A percentile compares a stretch with the other conserved stretches of the same genome.
Conservation (phyloP, 2,113 vertebrate species). For the Ailuropoda melanoleuca region DNA sequence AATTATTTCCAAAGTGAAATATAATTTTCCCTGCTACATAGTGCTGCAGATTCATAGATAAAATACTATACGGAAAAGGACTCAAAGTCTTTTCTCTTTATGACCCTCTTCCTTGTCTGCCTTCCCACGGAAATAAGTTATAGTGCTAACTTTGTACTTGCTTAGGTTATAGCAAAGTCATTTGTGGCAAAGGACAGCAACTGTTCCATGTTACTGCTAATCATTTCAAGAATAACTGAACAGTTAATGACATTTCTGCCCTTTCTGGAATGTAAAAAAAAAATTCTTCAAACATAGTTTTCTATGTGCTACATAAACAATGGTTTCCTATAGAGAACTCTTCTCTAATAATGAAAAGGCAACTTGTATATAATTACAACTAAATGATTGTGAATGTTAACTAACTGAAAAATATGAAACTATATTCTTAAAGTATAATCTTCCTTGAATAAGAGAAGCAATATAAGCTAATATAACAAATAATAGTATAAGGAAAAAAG, state of each 20-base stretch:
- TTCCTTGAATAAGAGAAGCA: background rate
- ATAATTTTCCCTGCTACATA: background rate
- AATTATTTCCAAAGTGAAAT: constrained; percentile 22
- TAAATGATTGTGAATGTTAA: background rate
- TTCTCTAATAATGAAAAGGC: background rate
- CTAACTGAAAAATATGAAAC: background rate
- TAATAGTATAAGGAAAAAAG: background rate
- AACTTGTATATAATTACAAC: background rate
- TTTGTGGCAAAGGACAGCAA: background rate
- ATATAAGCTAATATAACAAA: background rate
- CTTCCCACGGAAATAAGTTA: background rate
- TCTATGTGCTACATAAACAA: background rate
- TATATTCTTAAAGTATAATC: constrained; percentile 5
- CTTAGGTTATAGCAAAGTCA: background rate
- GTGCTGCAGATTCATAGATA: background rate
- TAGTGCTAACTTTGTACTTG: background rate
- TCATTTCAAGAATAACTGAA: background rate
- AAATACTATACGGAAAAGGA: background rate
- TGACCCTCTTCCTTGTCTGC: background rate
- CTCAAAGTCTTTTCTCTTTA: background rate
- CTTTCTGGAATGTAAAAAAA: background rate
- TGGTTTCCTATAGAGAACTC: background rate
- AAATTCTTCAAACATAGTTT: background rate
- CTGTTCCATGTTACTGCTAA: background rate
- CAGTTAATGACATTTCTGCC: background rate